These are phyloP conservation scores for Atopsyche davidsoni DNA, from an alignment of 1,140 invertebrate genomes.

Conservation along the genomic window DNA sequence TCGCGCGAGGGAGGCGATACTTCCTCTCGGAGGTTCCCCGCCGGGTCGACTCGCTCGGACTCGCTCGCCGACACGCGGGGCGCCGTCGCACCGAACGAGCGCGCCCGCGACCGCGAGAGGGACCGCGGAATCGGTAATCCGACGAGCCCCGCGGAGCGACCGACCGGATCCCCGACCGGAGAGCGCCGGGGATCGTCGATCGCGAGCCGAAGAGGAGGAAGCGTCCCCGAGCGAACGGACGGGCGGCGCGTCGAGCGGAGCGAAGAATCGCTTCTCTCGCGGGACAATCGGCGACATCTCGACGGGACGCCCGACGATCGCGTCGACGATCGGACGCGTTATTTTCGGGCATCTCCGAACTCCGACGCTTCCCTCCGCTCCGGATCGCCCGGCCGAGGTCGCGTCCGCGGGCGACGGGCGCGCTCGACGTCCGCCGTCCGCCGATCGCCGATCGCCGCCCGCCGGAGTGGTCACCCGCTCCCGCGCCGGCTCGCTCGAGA, in stretches of 20 bases:
- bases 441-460: no score
- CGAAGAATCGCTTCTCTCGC: no score
- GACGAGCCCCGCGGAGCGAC: no score
- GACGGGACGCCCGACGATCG: neutral
- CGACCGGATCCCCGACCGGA: neutral
- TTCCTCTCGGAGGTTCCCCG: no score
- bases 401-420: neutral
- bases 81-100: no score
- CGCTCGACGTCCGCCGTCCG: neutral
- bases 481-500: no score
- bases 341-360: neutral
- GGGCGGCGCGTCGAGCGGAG: neutral
- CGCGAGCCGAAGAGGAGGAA: conserved; percentile 3
- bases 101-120: no score
- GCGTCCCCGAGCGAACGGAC: neutral
- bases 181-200: neutral
- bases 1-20: no score
- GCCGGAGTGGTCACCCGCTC: no score
- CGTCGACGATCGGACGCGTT: neutral
- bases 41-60: no score
- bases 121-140: neutral
- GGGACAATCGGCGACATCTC: neutral
- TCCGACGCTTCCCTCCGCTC: neutral
- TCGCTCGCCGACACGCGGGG: no score
- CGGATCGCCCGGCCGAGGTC: conserved; percentile 1